Conservation (phyloP, 2,888 invertebrate genomes). For the Leptinotarsa juncta region DNA sequence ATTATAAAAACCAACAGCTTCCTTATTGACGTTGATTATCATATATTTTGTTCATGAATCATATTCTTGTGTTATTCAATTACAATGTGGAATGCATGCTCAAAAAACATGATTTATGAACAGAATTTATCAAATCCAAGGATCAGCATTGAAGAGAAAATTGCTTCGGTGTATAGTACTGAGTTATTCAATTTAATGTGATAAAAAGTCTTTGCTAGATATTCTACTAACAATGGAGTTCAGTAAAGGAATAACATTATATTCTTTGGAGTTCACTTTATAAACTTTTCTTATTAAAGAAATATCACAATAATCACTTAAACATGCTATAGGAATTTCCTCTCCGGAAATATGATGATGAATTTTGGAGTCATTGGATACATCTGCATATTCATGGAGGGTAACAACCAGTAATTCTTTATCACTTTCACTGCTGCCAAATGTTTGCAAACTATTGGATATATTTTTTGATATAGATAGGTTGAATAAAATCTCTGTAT, state of each 20-base stretch:
- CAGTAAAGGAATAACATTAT: constrained; percentile 64
- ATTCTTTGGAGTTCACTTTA: constrained; percentile 70
- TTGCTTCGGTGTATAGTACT: neutral
- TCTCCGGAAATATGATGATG: constrained; percentile 70
- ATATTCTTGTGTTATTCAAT: no score
- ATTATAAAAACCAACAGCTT: no score
- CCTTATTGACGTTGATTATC: no score
- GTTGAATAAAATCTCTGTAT: constrained; percentile 76
- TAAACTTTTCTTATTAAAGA: constrained; percentile 71
- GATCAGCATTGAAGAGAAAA: no score
- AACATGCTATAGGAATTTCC: constrained; percentile 65
- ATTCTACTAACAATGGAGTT: constrained; percentile 77
- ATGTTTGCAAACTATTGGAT: constrained; percentile 74
- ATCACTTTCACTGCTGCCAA: constrained; percentile 71
- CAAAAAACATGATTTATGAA: no score
- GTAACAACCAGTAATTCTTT: constrained; percentile 66
- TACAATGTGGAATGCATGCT: no score
- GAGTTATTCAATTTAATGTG: constrained; percentile 28
- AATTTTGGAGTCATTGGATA: constrained; percentile 57
- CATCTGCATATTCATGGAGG: constrained; percentile 60
- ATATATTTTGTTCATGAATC: no score
- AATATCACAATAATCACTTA: constrained; percentile 67
- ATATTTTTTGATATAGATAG: constrained; percentile 78
- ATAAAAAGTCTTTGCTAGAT: constrained; percentile 72
- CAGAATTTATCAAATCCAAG: no score